Evolutionary conservation across 2,113 vertebrate species (phyloP).

Genomic region (Polypterus bichir): DNA sequence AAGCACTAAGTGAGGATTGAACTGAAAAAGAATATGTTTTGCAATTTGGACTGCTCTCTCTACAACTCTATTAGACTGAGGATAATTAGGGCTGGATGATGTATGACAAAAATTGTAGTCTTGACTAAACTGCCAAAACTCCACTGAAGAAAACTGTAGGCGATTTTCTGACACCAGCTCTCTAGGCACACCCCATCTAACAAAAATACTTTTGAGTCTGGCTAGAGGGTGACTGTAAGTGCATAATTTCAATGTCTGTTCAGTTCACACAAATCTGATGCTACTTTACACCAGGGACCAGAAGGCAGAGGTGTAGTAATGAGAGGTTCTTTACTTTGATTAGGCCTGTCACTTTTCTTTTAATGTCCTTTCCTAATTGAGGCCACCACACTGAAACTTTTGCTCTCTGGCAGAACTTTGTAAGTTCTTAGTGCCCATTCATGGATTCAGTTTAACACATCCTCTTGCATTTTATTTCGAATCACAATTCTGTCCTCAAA

Average conservation of each 20-base stretch:
- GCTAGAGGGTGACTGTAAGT: background rate
- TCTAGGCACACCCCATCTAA: conserved; percentile 8
- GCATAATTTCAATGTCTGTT: conserved; percentile 6
- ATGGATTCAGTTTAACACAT: background rate
- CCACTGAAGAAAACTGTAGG: too few species aligned
- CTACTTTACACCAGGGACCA: background rate
- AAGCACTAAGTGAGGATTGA: conserved; percentile 4
- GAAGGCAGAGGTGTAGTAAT: background rate
- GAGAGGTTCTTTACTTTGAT: background rate
- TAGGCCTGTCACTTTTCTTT: background rate
- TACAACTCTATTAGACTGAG: conserved; percentile 8
- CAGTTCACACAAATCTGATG: too few species aligned
- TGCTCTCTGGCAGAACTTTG: conserved; percentile 2
- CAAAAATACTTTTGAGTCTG: conserved; percentile 12
- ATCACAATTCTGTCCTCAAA: background rate
- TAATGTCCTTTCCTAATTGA: background rate
- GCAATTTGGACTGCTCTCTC: conserved; percentile 10
- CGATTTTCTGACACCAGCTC: too few species aligned
- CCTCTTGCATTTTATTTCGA: background rate
- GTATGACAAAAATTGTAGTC: conserved; percentile 7
- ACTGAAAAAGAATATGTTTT: conserved; percentile 10
- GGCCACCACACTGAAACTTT: conserved; percentile 5
- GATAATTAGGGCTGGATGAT: conserved; percentile 4
- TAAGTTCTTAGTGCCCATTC: background rate
- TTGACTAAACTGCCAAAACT: background rate